phyloP scores from a whole-genome alignment of 2,888 invertebrate genomes.

The Aleiodes alternator region DNA sequence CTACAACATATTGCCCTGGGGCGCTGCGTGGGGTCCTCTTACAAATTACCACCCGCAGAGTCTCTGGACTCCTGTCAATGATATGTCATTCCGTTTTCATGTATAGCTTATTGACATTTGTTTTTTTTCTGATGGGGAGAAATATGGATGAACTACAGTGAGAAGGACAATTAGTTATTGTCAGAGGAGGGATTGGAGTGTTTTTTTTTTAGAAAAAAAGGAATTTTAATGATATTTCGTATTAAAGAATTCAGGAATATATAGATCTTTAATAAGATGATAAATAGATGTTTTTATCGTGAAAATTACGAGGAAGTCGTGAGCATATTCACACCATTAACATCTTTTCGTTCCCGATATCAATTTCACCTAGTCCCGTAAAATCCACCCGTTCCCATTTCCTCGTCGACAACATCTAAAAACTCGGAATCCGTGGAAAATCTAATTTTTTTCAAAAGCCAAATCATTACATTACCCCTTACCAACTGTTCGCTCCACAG shows the following conservation, averaged over 20 bases:
- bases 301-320: no score
- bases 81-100: slow-evolving; percentile 63
- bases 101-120: slow-evolving; percentile 18
- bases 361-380: no score
- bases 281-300: no score
- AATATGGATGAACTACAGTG: neutral
- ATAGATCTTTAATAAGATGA: no score
- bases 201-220: neutral
- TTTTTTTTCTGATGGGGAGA: neutral
- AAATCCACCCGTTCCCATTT: no score
- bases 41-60: slow-evolving; percentile 71
- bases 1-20: slow-evolving; percentile 69
- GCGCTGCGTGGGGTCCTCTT: slow-evolving; percentile 69
- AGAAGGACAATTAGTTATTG: neutral
- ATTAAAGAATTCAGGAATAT: neutral
- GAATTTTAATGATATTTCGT: neutral
- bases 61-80: slow-evolving; percentile 66
- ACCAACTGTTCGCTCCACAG: slow-evolving; percentile 71
- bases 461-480: slow-evolving; percentile 68
- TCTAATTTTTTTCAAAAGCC: neutral
- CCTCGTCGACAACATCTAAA: no score
- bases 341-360: no score
- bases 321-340: no score
- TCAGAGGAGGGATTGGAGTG: neutral
- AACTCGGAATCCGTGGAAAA: neutral